Conservation (phyloP, 2,113 vertebrate species). For the Callocephalon fimbriatum region DNA sequence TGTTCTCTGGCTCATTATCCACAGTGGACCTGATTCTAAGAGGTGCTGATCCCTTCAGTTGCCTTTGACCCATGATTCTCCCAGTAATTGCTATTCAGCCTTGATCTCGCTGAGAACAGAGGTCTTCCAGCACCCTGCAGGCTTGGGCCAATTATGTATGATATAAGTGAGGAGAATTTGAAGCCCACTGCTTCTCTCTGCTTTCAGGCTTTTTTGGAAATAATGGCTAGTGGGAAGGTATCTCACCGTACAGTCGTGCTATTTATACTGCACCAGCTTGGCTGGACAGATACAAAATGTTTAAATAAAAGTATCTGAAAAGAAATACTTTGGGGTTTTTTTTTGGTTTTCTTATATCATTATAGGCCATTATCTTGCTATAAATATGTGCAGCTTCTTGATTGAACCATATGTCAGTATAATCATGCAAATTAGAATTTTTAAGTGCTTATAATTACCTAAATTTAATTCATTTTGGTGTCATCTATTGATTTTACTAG, state of each 20-base stretch:
- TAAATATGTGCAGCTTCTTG: slow-evolving; percentile 19
- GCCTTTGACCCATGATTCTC: slow-evolving; percentile 46
- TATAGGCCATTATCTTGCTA: slow-evolving; percentile 1
- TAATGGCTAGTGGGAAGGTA: slow-evolving; percentile 33
- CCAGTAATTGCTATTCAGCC: slow-evolving; percentile 24
- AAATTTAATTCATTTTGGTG: slow-evolving; percentile 41
- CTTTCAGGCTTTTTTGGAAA: slow-evolving; percentile 37
- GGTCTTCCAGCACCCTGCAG: neutral
- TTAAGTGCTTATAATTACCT: slow-evolving; percentile 25
- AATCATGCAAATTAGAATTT: slow-evolving; percentile 37
- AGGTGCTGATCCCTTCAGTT: slow-evolving; percentile 20
- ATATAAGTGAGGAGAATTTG: neutral
- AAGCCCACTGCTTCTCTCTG: slow-evolving; percentile 24
- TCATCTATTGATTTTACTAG: slow-evolving; percentile 8
- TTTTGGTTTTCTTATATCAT: neutral
- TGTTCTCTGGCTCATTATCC: slow-evolving; percentile 32
- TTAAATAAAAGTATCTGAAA: neutral
- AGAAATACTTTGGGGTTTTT: neutral
- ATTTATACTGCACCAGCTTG: neutral
- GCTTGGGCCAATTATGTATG: neutral
- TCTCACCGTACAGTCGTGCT: neutral
- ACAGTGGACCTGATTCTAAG: neutral
- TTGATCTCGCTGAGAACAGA: slow-evolving; percentile 9
- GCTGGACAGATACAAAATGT: neutral
- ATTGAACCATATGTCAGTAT: slow-evolving; percentile 7